Percentiles rank a stretch among this genome's conserved stretches.
Evolutionary conservation across 2,797 vertebrate genomes (phyloP).

Genomic region (Emys orbicularis): DNA sequence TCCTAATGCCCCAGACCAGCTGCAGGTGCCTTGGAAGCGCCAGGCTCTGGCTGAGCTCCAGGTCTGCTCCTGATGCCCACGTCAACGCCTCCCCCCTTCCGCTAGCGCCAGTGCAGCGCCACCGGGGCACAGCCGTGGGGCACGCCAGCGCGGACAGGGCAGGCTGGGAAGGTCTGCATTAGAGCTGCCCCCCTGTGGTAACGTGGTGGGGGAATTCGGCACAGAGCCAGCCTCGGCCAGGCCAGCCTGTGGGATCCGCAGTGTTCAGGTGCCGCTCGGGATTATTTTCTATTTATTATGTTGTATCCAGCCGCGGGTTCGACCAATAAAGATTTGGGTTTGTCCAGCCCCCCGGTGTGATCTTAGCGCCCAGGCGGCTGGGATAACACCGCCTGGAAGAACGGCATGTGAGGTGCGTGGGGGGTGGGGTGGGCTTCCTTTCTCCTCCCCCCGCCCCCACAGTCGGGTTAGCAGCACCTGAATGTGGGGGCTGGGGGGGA

Average conservation of each 20-base stretch:
- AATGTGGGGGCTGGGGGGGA: background rate
- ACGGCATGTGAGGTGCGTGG: background rate
- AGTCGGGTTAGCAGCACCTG: background rate
- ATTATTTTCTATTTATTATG: constrained; percentile 66
- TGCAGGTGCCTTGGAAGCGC: background rate
- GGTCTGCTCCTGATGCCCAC: background rate
- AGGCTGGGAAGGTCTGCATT: background rate
- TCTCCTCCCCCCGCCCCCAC: too few species aligned
- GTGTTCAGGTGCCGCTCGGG: constrained; percentile 49
- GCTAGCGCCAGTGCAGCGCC: background rate
- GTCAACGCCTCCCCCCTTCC: background rate
- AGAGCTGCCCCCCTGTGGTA: background rate
- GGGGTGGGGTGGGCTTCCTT: too few species aligned
- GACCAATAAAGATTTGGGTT: background rate
- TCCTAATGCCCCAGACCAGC: background rate
- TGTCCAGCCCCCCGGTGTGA: background rate
- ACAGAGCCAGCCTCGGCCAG: background rate
- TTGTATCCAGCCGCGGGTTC: background rate
- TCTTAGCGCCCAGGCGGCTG: background rate
- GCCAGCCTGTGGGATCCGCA: background rate
- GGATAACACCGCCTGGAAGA: too few species aligned
- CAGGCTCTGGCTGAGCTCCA: background rate
- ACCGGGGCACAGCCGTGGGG: background rate
- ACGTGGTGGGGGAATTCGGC: background rate
- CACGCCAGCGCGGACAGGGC: background rate